Conservation (phyloP, 1,140 invertebrate genomes). For the Homalodisca vitripennis region DNA sequence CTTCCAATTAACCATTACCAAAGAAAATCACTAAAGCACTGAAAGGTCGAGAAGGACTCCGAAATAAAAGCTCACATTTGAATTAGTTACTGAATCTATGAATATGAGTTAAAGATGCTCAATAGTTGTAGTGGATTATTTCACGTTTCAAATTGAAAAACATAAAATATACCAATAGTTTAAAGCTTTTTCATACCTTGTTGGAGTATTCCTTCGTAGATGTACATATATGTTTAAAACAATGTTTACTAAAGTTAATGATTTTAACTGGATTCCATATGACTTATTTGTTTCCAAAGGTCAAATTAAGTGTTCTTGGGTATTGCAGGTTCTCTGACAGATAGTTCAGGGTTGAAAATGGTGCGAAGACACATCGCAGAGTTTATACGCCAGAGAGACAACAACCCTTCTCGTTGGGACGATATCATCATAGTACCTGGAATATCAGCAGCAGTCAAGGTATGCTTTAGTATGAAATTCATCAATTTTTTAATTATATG, state of each 20-base stretch:
- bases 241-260: background rate
- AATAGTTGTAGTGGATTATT: no score
- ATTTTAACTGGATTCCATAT: background rate
- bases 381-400: background rate
- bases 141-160: background rate
- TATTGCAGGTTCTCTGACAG: background rate
- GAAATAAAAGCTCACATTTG: no score
- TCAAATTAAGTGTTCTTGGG: background rate
- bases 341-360: background rate
- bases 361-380: slow-evolving; percentile 8
- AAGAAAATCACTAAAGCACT: no score
- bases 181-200: background rate
- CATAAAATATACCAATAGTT: background rate
- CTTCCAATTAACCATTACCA: no score
- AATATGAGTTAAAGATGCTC: no score
- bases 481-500: no score
- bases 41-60: no score
- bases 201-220: background rate
- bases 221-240: background rate
- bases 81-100: no score
- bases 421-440: slow-evolving; percentile 13
- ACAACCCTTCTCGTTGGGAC: background rate
- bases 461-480: background rate
- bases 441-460: background rate
- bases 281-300: background rate